phyloP scores from a whole-genome alignment of 1,140 invertebrate genomes.

The Lasioglossum baleicum region DNA sequence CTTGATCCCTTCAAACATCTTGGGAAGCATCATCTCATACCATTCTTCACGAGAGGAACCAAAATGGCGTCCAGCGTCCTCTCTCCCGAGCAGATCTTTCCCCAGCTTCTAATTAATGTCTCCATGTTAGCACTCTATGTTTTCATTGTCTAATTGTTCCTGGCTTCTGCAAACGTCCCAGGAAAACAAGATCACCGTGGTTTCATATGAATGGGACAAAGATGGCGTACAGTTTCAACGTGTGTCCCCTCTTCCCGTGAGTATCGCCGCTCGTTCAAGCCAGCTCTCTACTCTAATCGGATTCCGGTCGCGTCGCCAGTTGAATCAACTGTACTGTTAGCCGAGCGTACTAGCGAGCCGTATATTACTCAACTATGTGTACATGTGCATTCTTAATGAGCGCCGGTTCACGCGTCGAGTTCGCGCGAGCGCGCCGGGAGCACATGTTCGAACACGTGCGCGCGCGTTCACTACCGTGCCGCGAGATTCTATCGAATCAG shows the following conservation, averaged over 20 bases:
- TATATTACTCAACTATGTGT: conserved; percentile 45
- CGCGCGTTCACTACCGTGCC: no score
- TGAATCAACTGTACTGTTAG: conserved; percentile 48
- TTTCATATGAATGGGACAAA: not conserved
- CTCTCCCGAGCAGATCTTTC: no score
- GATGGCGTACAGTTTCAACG: not conserved
- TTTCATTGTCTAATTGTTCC: no score
- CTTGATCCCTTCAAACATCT: no score
- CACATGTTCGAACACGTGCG: conserved; percentile 45
- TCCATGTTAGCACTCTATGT: no score
- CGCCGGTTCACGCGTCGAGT: conserved; percentile 13
- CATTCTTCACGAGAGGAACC: no score
- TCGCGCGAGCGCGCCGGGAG: conserved; percentile 3
- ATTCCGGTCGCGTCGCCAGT: conserved; percentile 51
- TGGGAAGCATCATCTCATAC: no score
- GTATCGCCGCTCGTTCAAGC: not conserved
- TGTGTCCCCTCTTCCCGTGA: no score
- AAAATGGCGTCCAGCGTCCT: no score
- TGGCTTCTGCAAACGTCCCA: no score
- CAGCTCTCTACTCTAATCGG: conserved; percentile 38
- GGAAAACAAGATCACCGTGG: not conserved
- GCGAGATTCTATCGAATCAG: no score
- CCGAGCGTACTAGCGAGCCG: conserved; percentile 16
- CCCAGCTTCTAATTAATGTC: no score
- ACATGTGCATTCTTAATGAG: conserved; percentile 49